Conservation (phyloP, 2,113 vertebrate genomes). For the Nothobranchius kuhntae region DNA sequence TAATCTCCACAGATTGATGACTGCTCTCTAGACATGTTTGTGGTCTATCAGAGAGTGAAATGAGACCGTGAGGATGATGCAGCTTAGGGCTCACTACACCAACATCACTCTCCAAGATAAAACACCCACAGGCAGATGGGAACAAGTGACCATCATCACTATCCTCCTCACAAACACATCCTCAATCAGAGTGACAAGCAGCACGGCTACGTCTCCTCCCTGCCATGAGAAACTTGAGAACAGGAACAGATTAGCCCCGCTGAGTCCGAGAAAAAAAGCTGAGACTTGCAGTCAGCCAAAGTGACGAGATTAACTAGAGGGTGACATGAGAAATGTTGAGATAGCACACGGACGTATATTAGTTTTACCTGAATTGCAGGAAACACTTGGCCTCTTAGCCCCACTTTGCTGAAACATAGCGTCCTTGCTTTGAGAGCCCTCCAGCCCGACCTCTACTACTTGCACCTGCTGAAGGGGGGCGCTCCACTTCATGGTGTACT, state of each 20-base stretch:
- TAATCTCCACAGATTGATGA: conserved; percentile 77
- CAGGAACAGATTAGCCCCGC: conserved; percentile 59
- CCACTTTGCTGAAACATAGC: conserved; percentile 79
- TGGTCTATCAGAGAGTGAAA: conserved; percentile 82
- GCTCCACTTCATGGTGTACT: conserved; percentile 95
- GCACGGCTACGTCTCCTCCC: conserved; percentile 40
- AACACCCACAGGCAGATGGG: conserved; percentile 59
- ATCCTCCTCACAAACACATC: conserved; percentile 67
- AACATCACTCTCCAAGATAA: conserved; percentile 65
- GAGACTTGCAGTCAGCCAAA: conserved; percentile 37
- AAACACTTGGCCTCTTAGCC: conserved; percentile 63
- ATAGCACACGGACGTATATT: background rate
- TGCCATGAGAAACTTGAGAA: conserved; percentile 37
- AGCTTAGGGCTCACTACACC: conserved; percentile 50
- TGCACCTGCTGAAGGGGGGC: conserved; percentile 90
- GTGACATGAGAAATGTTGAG: conserved; percentile 12
- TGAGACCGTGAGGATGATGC: conserved; percentile 69
- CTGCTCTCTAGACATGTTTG: conserved; percentile 67
- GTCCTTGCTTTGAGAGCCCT: conserved; percentile 83
- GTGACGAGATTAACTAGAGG: conserved; percentile 52
- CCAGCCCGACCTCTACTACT: conserved; percentile 92
- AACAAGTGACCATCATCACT: conserved; percentile 73
- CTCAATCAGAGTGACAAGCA: conserved; percentile 71
- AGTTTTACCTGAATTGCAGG: conserved; percentile 65
- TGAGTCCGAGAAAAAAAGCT: conserved; percentile 49